Evolutionary conservation across 2,888 invertebrate species (phyloP), one percentile per base, ranked within the genome.

Genomic region (Pristionchus arcanus): DNA sequence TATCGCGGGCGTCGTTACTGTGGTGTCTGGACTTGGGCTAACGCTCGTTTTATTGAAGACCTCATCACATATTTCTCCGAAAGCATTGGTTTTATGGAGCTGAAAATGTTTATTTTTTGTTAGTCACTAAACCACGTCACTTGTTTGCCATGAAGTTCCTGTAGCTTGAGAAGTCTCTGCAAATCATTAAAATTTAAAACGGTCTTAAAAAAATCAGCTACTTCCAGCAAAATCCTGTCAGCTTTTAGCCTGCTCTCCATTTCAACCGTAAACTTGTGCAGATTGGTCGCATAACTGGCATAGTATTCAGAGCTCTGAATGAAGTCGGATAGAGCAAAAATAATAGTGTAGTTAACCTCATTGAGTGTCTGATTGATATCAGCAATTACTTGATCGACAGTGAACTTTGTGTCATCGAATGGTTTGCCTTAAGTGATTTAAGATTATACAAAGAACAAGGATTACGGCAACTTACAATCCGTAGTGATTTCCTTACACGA

Each of bases 361-460:
- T 25, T 87, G 74, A 49, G 59, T 16, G n/a, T 19, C 21, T 89
- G n/a, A 31, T 49, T 71, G 49, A 87, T 71, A 71, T 71, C 53
- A 87, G 89, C 31, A 4, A 89, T 34, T 3, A 71, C 31, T 71
- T 71, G 31, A 25, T 83, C 83, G 28, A 83, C 42, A 5, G 49
- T 83, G 49, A 83, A 55, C 19, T 53, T 42, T 13, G 19, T 49
- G 7, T 83, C 49, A 19, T 53, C 49, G 81, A 81, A 49, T 81
- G 19, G 19, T 16, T 34, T 59, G 15, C 59, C 59, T 55, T 4
- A 16, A 55, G 15, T 55, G 21, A 5, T 55, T 3, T 15, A 19
- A 16, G n/a, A 21, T 55, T 55, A 21, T 4, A 21, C 19, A 4
- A 19, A 55, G 55, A 55, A 55, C 4, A 55, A 5, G 4, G 16